These are phyloP conservation scores for Myotis daubentonii DNA, from an alignment of 2,797 vertebrate genomes.

Conservation along the genomic window DNA sequence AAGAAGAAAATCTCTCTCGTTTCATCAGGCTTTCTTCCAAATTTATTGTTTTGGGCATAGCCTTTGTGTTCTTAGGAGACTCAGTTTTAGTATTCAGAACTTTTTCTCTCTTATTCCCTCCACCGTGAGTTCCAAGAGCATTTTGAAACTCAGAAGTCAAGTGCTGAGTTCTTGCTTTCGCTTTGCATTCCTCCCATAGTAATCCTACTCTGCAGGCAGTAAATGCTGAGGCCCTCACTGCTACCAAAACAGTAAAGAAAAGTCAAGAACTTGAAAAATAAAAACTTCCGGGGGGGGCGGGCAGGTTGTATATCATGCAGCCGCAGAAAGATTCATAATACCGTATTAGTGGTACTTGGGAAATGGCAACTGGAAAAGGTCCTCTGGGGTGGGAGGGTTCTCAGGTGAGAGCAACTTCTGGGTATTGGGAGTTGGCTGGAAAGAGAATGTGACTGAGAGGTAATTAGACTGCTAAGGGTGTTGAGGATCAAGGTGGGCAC, in stretches of 20 bases:
- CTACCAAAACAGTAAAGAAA: neutral
- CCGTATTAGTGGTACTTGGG: neutral
- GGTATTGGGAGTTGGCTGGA: neutral
- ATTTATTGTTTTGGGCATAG: neutral
- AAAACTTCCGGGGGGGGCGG: neutral
- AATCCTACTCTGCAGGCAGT: neutral
- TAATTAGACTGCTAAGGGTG: neutral
- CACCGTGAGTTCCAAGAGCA: neutral
- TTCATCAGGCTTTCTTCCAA: neutral
- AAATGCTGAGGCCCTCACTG: neutral
- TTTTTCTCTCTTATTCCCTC: neutral
- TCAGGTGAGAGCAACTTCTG: neutral
- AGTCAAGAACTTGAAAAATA: neutral
- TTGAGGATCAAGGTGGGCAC: neutral
- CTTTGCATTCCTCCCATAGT: neutral
- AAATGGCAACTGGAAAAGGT: neutral
- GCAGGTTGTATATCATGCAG: neutral
- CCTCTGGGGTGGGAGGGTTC: neutral
- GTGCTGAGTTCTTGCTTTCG: neutral
- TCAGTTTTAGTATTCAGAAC: neutral
- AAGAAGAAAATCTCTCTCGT: constrained; percentile 25
- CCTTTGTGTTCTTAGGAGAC: neutral
- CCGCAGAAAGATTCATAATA: neutral
- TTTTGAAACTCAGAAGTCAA: constrained; percentile 42
- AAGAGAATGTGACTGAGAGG: neutral